Conservation (phyloP, 2,888 invertebrate genomes). For the Rhagium mordax region DNA sequence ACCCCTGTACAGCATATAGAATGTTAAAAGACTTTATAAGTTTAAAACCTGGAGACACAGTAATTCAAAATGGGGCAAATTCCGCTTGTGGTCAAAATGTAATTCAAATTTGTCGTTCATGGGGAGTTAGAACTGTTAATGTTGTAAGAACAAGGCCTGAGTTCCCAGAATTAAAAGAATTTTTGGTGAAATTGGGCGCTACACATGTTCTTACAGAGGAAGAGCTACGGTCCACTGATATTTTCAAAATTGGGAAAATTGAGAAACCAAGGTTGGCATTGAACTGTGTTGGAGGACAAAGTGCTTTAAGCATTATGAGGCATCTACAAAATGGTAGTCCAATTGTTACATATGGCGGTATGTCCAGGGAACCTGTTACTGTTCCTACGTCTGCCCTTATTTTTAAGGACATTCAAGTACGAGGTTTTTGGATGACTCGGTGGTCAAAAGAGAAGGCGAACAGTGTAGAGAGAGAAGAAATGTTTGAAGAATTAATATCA, state of each 20-base stretch:
- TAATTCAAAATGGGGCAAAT: constrained; percentile 98
- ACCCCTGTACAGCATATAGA: constrained; percentile 96
- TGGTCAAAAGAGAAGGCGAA: constrained; percentile 81
- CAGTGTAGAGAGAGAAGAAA: constrained; percentile 75
- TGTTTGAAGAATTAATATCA: constrained; percentile 83
- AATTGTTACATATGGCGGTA: constrained; percentile 96
- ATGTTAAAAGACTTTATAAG: constrained; percentile 88
- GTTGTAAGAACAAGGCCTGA: constrained; percentile 87
- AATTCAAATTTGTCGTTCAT: constrained; percentile 88
- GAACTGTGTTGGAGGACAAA: constrained; percentile 96
- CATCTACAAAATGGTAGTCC: constrained; percentile 81
- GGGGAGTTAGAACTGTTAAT: constrained; percentile 86
- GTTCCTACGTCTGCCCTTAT: constrained; percentile 87
- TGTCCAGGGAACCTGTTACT: constrained; percentile 90
- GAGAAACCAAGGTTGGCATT: constrained; percentile 85
- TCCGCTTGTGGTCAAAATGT: constrained; percentile 95
- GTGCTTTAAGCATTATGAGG: constrained; percentile 85
- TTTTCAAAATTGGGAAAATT: constrained; percentile 75
- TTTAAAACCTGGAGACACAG: constrained; percentile 84
- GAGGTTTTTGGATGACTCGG: constrained; percentile 92
- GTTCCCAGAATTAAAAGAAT: constrained; percentile 76
- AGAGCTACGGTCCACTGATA: constrained; percentile 77
- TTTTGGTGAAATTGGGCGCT: constrained; percentile 84
- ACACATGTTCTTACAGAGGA: constrained; percentile 88
- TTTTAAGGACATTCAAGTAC: constrained; percentile 85